phyloP scores from a whole-genome alignment of 2,797 vertebrate species.

The Schizopygopsis pylzovi region DNA sequence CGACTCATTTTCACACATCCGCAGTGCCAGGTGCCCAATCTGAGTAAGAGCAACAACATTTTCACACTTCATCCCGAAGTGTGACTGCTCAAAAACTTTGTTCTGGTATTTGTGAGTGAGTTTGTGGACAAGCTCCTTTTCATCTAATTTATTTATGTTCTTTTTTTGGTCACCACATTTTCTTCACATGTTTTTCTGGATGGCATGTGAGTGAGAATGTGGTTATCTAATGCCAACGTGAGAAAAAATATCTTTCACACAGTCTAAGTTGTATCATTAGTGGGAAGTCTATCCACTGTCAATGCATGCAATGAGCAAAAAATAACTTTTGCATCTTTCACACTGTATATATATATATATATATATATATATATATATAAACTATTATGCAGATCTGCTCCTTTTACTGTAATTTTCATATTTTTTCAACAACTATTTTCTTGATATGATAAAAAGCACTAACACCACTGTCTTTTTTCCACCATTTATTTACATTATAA shows the following conservation, averaged over 20 bases:
- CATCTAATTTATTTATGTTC: conserved; percentile 27
- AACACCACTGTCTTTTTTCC: background rate
- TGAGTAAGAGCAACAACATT: conserved; percentile 53
- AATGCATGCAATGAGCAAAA: background rate
- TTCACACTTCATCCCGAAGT: conserved; percentile 39
- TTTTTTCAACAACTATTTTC: background rate
- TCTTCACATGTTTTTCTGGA: conserved; percentile 43
- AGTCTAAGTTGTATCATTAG: background rate
- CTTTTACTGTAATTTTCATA: background rate
- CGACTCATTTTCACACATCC: conserved; percentile 58
- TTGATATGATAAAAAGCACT: background rate
- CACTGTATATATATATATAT: too few relatives aligned
- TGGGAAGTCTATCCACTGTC: background rate
- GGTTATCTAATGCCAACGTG: conserved; percentile 4
- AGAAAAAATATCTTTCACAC: background rate
- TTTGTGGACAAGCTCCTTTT: conserved; percentile 20
- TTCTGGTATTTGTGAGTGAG: conserved; percentile 28
- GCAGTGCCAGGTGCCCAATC: conserved; percentile 39
- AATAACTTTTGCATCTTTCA: too few relatives aligned
- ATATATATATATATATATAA: too few relatives aligned
- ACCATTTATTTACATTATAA: conserved; percentile 1
- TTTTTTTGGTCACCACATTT: conserved; percentile 21
- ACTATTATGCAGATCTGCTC: background rate
- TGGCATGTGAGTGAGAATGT: conserved; percentile 12
- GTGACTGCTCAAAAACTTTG: conserved; percentile 56